These are phyloP conservation scores for Entomyzon cyanotis DNA, from an alignment of 2,113 vertebrate species.

Conservation along the genomic window DNA sequence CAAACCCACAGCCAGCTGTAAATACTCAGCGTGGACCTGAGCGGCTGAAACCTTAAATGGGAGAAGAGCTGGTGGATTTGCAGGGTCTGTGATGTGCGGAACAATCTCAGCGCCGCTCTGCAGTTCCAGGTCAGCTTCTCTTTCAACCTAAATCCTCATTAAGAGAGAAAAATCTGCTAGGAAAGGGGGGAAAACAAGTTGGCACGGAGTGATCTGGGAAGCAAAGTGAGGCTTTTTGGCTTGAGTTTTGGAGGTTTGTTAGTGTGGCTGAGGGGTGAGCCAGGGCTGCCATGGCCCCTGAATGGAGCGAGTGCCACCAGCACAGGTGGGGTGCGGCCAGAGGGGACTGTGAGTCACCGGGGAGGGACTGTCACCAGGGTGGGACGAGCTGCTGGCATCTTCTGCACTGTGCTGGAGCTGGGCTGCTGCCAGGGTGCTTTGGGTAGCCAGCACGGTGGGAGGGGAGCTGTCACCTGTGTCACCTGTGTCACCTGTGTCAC, in stretches of 20 bases:
- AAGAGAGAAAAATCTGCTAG: background rate
- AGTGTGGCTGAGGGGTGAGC: background rate
- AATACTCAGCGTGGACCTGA: background rate
- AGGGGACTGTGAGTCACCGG: rapidly evolving
- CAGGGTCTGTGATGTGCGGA: background rate
- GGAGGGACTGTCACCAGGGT: background rate
- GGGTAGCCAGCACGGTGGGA: rapidly evolving
- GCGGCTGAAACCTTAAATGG: background rate
- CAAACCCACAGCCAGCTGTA: background rate
- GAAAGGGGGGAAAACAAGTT: rapidly evolving
- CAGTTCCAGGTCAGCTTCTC: background rate
- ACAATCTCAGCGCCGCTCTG: rapidly evolving
- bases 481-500: too few relatives aligned
- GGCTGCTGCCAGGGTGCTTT: background rate
- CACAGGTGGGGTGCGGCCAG: rapidly evolving
- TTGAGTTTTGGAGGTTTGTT: too few relatives aligned
- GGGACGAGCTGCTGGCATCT: background rate
- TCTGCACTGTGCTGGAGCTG: background rate
- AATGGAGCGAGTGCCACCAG: rapidly evolving
- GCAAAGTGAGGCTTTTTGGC: background rate
- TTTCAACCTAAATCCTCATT: background rate
- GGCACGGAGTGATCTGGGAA: background rate
- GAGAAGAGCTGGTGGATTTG: background rate
- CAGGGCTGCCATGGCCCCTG: rapidly evolving
- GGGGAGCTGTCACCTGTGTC: background rate